Conservation (phyloP, 2,113 vertebrate genomes). For the Neodontobutis hainanensis region DNA sequence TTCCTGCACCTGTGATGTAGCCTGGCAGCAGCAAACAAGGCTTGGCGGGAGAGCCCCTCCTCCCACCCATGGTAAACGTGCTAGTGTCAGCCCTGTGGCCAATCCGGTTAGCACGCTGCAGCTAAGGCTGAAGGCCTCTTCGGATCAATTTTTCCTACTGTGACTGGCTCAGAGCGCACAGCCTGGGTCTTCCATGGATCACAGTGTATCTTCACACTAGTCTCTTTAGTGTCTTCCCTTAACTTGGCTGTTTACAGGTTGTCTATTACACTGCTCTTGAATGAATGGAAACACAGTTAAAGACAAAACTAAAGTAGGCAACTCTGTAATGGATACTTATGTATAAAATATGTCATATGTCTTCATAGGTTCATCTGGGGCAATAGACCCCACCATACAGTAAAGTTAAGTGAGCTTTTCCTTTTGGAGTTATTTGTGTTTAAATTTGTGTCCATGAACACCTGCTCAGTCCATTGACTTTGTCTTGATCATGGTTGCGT, state of each 20-base stretch:
- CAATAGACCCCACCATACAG: slow-evolving; percentile 26
- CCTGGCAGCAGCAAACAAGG: slow-evolving; percentile 65
- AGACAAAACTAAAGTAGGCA: slow-evolving; percentile 51
- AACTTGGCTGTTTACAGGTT: slow-evolving; percentile 68
- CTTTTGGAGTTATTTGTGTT: slow-evolving; percentile 27
- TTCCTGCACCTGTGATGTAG: slow-evolving; percentile 71
- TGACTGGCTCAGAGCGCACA: slow-evolving; percentile 50
- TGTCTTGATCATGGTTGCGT: slow-evolving; percentile 37
- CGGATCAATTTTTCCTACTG: slow-evolving; percentile 69
- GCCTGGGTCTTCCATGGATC: slow-evolving; percentile 60
- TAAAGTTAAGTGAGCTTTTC: slow-evolving; percentile 1
- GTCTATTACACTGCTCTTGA: slow-evolving; percentile 55
- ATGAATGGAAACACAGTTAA: slow-evolving; percentile 64
- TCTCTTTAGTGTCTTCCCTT: slow-evolving; percentile 61
- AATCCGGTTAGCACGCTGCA: slow-evolving; percentile 59
- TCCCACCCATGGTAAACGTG: slow-evolving; percentile 48
- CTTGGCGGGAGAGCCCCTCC: slow-evolving; percentile 51
- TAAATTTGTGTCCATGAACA: slow-evolving; percentile 22
- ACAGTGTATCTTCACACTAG: slow-evolving; percentile 58
- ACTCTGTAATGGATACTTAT: slow-evolving; percentile 48
- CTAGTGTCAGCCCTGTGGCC: slow-evolving; percentile 65
- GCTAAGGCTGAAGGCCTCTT: slow-evolving; percentile 66
- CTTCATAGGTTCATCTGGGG: slow-evolving; percentile 41
- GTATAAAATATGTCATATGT: slow-evolving; percentile 58
- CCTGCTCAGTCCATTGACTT: slow-evolving; percentile 14